Evolutionary conservation across 2,797 vertebrate species (phyloP).

Genomic region (Helarctos malayanus): DNA sequence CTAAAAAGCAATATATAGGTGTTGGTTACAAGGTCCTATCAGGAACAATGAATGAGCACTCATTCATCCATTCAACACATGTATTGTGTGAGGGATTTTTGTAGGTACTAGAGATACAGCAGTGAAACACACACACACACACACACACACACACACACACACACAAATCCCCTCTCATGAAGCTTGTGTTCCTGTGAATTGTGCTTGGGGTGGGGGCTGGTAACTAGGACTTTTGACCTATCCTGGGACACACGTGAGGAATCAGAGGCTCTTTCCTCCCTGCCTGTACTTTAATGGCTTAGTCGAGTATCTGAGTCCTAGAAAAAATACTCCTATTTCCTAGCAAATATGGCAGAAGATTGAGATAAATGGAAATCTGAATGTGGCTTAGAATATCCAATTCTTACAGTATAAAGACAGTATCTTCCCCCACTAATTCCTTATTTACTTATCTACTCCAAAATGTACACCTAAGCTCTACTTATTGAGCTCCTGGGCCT

Average conservation of each 20-base stretch:
- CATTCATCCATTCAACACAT: background rate
- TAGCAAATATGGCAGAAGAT: background rate
- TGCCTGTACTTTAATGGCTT: background rate
- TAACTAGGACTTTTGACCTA: constrained; percentile 4
- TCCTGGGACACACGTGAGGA: background rate
- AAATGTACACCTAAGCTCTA: constrained; percentile 5
- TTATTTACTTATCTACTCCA: background rate
- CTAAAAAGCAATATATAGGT: constrained; percentile 19
- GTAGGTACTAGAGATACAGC: background rate
- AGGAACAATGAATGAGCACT: background rate
- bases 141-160: constrained; percentile 7
- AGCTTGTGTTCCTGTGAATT: constrained; percentile 39
- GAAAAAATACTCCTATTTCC: constrained; percentile 41
- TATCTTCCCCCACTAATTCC: background rate
- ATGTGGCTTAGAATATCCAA: constrained; percentile 12
- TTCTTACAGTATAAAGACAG: constrained; percentile 36
- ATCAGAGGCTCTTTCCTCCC: constrained; percentile 7
- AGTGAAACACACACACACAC: background rate
- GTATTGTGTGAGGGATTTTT: background rate
- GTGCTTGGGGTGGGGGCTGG: background rate
- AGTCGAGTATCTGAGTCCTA: background rate
- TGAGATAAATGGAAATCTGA: constrained; percentile 32
- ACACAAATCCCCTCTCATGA: background rate
- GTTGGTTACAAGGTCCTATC: background rate
- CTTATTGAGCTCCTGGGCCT: background rate